Evolutionary conservation across 2,797 vertebrate genomes (phyloP).

Genomic region (Sebastiscus albofasciatus): DNA sequence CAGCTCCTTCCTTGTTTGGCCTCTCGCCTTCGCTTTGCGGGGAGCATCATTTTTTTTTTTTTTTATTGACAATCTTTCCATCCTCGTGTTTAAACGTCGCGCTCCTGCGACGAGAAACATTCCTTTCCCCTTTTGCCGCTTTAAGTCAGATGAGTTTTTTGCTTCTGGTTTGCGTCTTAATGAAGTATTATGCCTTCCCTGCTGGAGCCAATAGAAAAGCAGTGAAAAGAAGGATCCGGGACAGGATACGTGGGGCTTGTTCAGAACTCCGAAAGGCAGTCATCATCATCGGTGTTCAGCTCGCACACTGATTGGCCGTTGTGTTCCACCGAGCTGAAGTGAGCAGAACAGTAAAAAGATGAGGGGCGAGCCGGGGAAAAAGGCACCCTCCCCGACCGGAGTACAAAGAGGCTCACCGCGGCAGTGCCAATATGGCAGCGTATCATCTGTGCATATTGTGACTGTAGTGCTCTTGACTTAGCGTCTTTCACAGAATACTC

Average conservation of each 20-base stretch:
- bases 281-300: conserved; percentile 39
- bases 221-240: conserved; percentile 62
- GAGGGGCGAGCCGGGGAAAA: conserved; percentile 44
- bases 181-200: conserved; percentile 66
- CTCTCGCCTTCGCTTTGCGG: not conserved
- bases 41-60: not conserved
- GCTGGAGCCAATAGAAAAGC: conserved; percentile 68
- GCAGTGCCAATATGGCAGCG: conserved; percentile 36
- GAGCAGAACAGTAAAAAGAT: conserved; percentile 38
- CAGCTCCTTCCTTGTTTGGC: not conserved
- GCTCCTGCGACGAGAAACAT: conserved; percentile 21
- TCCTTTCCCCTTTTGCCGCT: conserved; percentile 25
- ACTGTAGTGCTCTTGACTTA: conserved; percentile 66
- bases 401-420: conserved; percentile 50
- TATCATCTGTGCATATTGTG: conserved; percentile 69
- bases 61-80: not conserved
- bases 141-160: conserved; percentile 39
- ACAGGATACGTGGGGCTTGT: conserved; percentile 42
- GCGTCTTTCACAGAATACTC: conserved; percentile 34
- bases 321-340: conserved; percentile 41
- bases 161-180: conserved; percentile 50
- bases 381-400: conserved; percentile 54
- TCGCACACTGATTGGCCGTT: conserved; percentile 63
- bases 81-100: not conserved
- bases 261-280: conserved; percentile 36